phyloP scores from a whole-genome alignment of 2,797 vertebrate genomes.

The Nannoperca obscura region DNA sequence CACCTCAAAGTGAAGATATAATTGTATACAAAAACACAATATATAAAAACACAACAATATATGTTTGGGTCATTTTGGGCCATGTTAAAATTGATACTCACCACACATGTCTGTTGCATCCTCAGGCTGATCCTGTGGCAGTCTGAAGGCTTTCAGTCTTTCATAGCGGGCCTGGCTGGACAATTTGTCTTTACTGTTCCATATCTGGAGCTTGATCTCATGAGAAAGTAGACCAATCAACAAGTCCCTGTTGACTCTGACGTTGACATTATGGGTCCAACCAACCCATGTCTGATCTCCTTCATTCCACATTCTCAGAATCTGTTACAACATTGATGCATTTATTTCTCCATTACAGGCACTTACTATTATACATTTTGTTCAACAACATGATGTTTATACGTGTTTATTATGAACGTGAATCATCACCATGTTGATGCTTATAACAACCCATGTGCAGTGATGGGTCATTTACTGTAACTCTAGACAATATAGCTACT shows the following conservation, averaged over 20 bases:
- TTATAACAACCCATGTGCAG: neutral
- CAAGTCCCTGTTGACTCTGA: conserved; percentile 82
- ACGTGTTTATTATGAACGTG: neutral
- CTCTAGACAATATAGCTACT: conserved; percentile 30
- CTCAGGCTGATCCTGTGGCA: conserved; percentile 40
- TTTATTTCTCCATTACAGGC: conserved; percentile 11
- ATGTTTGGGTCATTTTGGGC: neutral
- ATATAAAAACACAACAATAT: neutral
- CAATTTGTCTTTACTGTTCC: conserved; percentile 84
- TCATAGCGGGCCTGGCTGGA: conserved; percentile 77
- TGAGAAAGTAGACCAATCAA: conserved; percentile 85
- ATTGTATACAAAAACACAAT: neutral
- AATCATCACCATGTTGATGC: neutral
- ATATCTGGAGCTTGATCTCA: conserved; percentile 84
- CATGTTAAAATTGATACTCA: conserved; percentile 28
- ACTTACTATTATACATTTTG: neutral
- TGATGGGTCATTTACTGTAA: conserved; percentile 49
- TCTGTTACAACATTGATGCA: conserved; percentile 68
- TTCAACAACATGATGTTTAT: neutral
- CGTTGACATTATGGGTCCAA: conserved; percentile 82
- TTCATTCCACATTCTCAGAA: conserved; percentile 85
- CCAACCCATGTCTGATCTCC: conserved; percentile 86
- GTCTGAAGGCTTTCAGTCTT: conserved; percentile 59
- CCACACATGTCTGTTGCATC: conserved; percentile 48
- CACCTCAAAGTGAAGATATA: conserved; percentile 64